Evolutionary conservation across 2,797 vertebrate species (phyloP).

Genomic region (Pseudopleuronectes americanus): DNA sequence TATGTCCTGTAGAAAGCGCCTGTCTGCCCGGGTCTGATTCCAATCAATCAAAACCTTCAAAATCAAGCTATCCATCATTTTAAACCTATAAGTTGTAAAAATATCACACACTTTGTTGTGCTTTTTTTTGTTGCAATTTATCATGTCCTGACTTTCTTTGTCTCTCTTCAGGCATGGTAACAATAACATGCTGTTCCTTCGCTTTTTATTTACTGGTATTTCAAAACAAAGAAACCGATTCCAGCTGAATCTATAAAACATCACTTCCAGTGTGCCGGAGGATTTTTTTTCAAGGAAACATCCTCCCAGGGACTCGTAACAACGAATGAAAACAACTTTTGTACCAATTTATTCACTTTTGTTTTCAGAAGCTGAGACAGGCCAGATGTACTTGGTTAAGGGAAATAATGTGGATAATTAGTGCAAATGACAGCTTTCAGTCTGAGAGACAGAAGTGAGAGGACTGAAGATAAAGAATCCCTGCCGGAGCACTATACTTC

Average conservation of each 20-base stretch:
- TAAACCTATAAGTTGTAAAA: neutral
- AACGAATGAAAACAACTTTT: slow-evolving; percentile 45
- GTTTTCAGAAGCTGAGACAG: slow-evolving; percentile 31
- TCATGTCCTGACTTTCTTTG: slow-evolving; percentile 17
- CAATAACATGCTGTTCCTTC: slow-evolving; percentile 25
- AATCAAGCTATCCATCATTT: neutral
- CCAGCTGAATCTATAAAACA: slow-evolving; percentile 47
- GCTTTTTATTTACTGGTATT: slow-evolving; percentile 22
- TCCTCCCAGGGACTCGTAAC: slow-evolving; percentile 36
- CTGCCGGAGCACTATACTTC: slow-evolving; percentile 17
- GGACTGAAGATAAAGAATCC: slow-evolving; percentile 6
- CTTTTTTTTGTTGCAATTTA: neutral
- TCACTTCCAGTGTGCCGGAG: slow-evolving; percentile 27
- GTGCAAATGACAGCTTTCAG: slow-evolving; percentile 35
- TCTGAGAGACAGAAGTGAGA: slow-evolving; percentile 2
- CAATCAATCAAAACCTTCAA: neutral
- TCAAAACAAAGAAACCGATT: slow-evolving; percentile 35
- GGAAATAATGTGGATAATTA: slow-evolving; percentile 33
- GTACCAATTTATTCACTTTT: slow-evolving; percentile 37
- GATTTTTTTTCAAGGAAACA: slow-evolving; percentile 21
- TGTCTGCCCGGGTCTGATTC: neutral
- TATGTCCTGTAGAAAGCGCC: slow-evolving; percentile 5
- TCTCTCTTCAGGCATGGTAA: slow-evolving; percentile 11
- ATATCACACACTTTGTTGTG: neutral
- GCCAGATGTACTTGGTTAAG: slow-evolving; percentile 21